Base-by-base conservation (phyloP, 2,888 invertebrate genomes). In the Drosophila nr. perissopoda region DNA sequence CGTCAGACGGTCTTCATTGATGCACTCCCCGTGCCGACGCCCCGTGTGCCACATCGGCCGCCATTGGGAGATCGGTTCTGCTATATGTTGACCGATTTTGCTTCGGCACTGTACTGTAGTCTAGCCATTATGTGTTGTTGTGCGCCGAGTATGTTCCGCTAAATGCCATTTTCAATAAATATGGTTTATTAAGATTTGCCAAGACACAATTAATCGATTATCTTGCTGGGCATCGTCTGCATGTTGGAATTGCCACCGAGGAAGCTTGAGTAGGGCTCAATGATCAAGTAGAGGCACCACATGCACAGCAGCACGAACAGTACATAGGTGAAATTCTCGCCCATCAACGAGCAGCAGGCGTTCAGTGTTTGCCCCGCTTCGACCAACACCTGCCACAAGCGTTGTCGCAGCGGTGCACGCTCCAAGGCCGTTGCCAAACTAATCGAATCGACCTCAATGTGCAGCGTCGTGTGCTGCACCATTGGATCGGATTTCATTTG, bases 51-150 rank as follows among this genome's bases (percentile, higher is more conserved):
- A 18, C 53, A 18, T 5, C 77, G 89, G 3, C 67, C 82, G 0
- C 87, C 89, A 0, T 51, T 87, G 27, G 66, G 82, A 31, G 87
- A 89, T 76, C 81, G 87, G 1, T 89, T 89, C 38, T 87, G 87
- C 80, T 87, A 87, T 69, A 89, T 89, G 78, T 61, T 87, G 58
- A 83, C 87, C 31, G 87, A 87, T 45, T 87, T 87, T 40, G 87
- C 87, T 1, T 89, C 87, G 52, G 89, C 87, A 0, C 65, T 87
- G 4, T 87, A 87, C 40, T 86, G 87, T 59, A 87, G 87, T 71
- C 73, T 87, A 25, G 89, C 87, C 64, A 80, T 87, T 7, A 87
- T 87, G 89, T 87, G 87, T 66, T 87, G 87, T 66, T 87, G 89
- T 83, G 76, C 83, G 21, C 87, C 89, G 25, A 88, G 69, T 69